Base-by-base conservation (phyloP, 1,140 invertebrate species). In the Polyergus mexicanus region DNA sequence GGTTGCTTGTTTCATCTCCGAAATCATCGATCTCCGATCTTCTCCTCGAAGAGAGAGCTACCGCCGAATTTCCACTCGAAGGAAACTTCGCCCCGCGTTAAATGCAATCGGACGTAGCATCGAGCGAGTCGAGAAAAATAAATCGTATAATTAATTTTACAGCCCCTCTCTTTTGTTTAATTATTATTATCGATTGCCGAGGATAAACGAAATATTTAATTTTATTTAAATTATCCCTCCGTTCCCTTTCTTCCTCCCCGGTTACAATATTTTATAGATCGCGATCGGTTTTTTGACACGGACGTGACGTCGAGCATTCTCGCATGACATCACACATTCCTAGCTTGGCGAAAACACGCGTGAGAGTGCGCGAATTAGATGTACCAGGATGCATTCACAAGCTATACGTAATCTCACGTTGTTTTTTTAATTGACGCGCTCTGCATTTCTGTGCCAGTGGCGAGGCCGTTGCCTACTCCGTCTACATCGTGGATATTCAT, bases 401-500 rank as follows among this genome's bases (percentile, higher is more conserved):
- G 44, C 60, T 32, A 75, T 77, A 22, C 63, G 56, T 76, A 74
- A 75, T 65, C 80, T 84, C 76, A 68, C 69, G 69, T 56, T 74
- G 22, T 81, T 86, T 85, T 86, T 85, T 62, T 63, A 75, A 86
- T 83, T 85, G 75, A 62, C 22, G 65, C 32, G 16, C 51, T 80
- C 44, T 56, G 76, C 85, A 65, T 65, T 81, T 89, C 87, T 66
- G 85, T 80, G 86, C 69, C 62, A 56, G 41, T 74, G 60, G 58
- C 85, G 68, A 66, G 35, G 71, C 72, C 86, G 86, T 81, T 81
- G 65, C 86, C 81, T 60, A 72, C 78, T 72, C 78, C 84, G 87
- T 90, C 90, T 76, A 90, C 89, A 35, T 90, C 69, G 51, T 16
- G 28, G 68, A 89, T 85, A 86, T 80, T 88, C 58, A 71, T 89